Percentiles rank a stretch among this genome's conserved stretches.
Conservation (phyloP, 2,888 invertebrate genomes). For the Hirtodrosophila alboralis region DNA sequence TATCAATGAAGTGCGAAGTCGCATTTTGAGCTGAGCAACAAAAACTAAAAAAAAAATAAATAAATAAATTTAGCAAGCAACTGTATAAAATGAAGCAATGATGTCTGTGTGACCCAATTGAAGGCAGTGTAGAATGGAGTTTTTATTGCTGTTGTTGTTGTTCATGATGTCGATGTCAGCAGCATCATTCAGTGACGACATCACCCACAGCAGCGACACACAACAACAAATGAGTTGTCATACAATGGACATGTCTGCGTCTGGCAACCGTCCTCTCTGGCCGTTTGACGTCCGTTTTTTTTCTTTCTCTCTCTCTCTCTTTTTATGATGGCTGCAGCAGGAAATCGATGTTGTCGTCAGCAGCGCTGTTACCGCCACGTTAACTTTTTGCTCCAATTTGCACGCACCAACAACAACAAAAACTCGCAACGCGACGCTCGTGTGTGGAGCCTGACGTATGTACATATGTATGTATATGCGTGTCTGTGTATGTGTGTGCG, state of each 20-base stretch:
- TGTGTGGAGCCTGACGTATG: conserved; percentile 17
- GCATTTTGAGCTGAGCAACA: conserved; percentile 30
- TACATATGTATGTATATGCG: not conserved
- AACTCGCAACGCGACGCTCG: conserved; percentile 33
- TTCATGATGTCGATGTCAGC: conserved; percentile 16
- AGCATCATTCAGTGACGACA: conserved; percentile 63
- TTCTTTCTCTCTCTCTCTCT: not conserved
- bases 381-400: conserved; percentile 69
- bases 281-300: conserved; percentile 4
- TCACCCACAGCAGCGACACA: conserved; percentile 59
- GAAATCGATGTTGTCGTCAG: conserved; percentile 58
- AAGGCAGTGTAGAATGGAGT: conserved; percentile 24
- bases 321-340: conserved; percentile 50
- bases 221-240: conserved; percentile 71
- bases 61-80: conserved; percentile 32
- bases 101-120: conserved; percentile 72
- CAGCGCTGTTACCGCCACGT: conserved; percentile 32
- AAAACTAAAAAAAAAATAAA: conserved; percentile 28
- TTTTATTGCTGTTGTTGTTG: conserved; percentile 12
- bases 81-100: conserved; percentile 22
- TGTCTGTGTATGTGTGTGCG: conserved; percentile 1
- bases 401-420: conserved; percentile 46
- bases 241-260: conserved; percentile 46
- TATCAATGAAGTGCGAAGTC: conserved; percentile 77
- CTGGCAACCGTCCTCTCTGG: conserved; percentile 5